These are phyloP conservation scores for Perodicticus potto DNA, from an alignment of 2,797 vertebrate species.

Conservation along the genomic window DNA sequence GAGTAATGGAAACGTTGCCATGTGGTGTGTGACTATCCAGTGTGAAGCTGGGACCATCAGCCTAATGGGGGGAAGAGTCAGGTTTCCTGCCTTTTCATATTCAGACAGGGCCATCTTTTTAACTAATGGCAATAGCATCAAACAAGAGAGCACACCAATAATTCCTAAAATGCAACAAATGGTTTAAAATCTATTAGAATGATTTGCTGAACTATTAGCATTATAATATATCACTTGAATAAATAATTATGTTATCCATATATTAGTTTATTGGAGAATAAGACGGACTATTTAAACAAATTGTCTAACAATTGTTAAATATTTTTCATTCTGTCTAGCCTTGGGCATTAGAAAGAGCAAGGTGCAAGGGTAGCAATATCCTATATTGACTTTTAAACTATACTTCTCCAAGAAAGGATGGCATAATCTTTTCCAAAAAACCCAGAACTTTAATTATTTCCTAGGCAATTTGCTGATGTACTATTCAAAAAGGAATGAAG, in stretches of 20 bases:
- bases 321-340: neutral
- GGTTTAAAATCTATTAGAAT: neutral
- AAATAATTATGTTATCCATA: neutral
- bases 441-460: neutral
- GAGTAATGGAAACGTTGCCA: neutral
- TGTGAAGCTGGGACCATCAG: neutral
- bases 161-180: slow-evolving; percentile 3
- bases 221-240: neutral
- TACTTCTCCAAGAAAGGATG: neutral
- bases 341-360: neutral
- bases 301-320: neutral
- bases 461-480: neutral
- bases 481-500: neutral
- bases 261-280: slow-evolving; percentile 23
- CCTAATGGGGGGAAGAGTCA: neutral
- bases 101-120: neutral
- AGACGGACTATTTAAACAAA: neutral
- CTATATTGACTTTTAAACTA: neutral
- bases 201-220: neutral
- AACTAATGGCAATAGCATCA: neutral
- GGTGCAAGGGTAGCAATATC: neutral
- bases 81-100: neutral
- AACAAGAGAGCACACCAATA: neutral
- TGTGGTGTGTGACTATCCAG: neutral
- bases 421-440: neutral